Evolutionary conservation across 2,797 vertebrate genomes (phyloP).

Genomic region (Sebastes iracundus): DNA sequence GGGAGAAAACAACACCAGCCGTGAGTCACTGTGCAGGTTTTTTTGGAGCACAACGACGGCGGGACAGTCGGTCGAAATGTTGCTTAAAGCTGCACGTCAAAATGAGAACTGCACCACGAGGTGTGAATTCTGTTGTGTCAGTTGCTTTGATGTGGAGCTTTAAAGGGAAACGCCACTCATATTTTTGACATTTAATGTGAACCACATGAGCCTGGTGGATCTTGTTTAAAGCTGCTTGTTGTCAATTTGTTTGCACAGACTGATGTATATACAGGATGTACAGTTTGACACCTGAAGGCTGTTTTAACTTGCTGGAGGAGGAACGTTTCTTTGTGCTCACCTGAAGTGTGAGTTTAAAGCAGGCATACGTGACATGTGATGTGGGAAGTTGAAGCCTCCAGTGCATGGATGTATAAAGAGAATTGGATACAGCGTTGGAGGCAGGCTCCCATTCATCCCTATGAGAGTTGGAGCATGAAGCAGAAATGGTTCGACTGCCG

Average conservation of each 20-base stretch:
- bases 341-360: conserved; percentile 6
- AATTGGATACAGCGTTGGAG: too few species aligned
- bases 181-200: conserved; percentile 7
- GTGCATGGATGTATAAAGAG: too few species aligned
- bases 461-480: too few species aligned
- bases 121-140: conserved; percentile 29
- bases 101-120: conserved; percentile 19
- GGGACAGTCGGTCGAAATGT: not conserved
- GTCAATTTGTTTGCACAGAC: not conserved
- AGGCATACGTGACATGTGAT: not conserved
- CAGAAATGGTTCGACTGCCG: too few species aligned
- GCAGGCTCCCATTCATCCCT: too few species aligned
- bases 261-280: not conserved
- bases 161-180: conserved; percentile 16
- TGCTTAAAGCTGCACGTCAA: not conserved
- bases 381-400: not conserved
- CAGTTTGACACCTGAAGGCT: not conserved
- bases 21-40: conserved; percentile 44
- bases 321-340: not conserved
- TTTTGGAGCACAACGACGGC: not conserved
- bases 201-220: not conserved
- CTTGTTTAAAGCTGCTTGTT: not conserved
- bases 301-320: not conserved
- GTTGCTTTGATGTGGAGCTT: conserved; percentile 44
- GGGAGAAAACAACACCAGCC: conserved; percentile 34